Evolutionary conservation across 2,113 vertebrate genomes (phyloP), one percentile per base, ranked within the genome.

Genomic region (Tragulus kanchil): DNA sequence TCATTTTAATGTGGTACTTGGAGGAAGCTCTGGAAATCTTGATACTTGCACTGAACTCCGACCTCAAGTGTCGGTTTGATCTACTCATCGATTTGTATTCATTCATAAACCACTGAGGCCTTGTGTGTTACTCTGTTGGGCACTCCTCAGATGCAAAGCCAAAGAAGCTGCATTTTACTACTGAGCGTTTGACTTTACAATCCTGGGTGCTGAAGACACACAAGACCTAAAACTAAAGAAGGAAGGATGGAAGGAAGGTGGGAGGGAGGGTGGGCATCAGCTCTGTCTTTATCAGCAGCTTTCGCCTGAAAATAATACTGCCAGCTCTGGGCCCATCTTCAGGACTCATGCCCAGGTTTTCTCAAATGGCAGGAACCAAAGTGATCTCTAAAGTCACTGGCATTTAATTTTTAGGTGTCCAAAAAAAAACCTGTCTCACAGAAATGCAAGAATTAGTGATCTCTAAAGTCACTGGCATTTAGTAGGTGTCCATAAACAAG

Each of bases 21-120:
- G 42, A 92, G 54, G 71, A 87, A 50, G 71, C 52, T 71, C 78
- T 25, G 79, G 75, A 95, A 75, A 67, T 23, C 45, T 17, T 56
- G 83, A 56, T 42, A 8, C n/a, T 90, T 82, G 64, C 71, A 3
- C 75, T 92, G 89, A 96, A n/a, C 65, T 94, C 71, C 71, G 45
- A 45, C 58, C 50, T 85, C 75, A 0, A 1, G 13, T 17, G 31
- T 87, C 62, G 7, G 75, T 54, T 84, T 61, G 48, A 95, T 67
- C 50, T 69, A 50, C 25, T 87, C 62, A 17, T 16, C 77, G 65
- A 36, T 86, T 91, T 89, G 73, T 59, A 79, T 17, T 84, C 85
- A 67, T 90, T 90, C 78, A 61, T 56, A 85, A 85, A 12, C 73
- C 54, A 42, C 50, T 9, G 8, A 13, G n/a, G 25, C 15, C 83